phyloP scores from a whole-genome alignment of 2,888 invertebrate species.

The Heliconius charithonia region DNA sequence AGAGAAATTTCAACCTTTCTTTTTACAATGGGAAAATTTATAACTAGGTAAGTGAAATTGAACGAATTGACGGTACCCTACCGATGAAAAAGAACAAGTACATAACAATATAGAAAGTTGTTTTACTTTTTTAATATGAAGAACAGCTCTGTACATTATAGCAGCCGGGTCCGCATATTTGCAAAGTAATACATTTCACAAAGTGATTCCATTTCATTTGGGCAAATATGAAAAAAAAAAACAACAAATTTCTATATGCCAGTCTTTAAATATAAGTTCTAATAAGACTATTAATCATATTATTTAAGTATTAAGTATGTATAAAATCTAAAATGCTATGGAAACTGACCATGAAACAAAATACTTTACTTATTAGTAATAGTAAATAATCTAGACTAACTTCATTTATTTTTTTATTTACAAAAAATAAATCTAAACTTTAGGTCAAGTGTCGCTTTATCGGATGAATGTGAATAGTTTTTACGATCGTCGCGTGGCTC shows the following conservation, averaged over 20 bases:
- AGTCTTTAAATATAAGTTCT: not conserved
- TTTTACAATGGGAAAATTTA: constrained; percentile 10
- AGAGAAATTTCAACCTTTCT: constrained; percentile 7
- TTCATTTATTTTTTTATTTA: constrained; percentile 2
- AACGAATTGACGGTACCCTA: constrained; percentile 16
- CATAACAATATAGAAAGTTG: not conserved
- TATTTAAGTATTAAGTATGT: too few relatives aligned
- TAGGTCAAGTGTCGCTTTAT: constrained; percentile 35
- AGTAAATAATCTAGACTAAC: not conserved
- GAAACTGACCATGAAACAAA: not conserved
- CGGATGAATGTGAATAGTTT: constrained; percentile 39
- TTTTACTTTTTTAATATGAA: not conserved
- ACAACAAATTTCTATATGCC: too few relatives aligned
- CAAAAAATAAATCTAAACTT: constrained; percentile 17
- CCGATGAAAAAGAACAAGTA: not conserved
- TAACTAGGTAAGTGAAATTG: constrained; percentile 21
- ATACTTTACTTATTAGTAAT: not conserved
- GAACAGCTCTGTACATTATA: too few relatives aligned
- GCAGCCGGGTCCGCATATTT: too few relatives aligned
- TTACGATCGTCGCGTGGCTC: constrained; percentile 34
- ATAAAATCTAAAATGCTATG: not conserved
- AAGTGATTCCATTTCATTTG: too few relatives aligned
- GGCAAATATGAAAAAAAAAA: too few relatives aligned
- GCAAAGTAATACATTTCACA: too few relatives aligned
- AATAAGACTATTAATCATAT: too few relatives aligned